phyloP scores from a whole-genome alignment of 2,113 vertebrate species.

The Oriolus oriolus region DNA sequence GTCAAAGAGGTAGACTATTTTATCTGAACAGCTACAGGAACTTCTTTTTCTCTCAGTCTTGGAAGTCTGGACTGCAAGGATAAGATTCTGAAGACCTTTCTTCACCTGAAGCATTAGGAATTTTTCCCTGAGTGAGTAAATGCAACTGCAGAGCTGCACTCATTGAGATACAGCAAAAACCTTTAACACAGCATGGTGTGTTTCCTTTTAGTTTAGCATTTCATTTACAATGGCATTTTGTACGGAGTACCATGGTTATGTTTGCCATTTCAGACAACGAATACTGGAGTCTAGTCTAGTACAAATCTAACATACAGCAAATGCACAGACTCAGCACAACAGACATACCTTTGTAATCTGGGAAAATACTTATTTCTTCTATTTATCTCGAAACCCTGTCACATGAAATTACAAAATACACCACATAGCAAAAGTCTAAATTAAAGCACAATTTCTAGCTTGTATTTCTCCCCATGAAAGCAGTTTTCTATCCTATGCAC shows the following conservation, averaged over 20 bases:
- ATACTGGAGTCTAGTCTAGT: not conserved
- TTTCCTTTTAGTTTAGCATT: not conserved
- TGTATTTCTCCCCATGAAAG: not conserved
- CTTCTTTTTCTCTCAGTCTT: not conserved
- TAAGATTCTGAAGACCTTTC: not conserved
- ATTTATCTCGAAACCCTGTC: not conserved
- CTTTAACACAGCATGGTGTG: not conserved
- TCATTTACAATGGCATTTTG: not conserved
- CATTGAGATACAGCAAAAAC: not conserved
- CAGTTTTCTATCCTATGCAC: not conserved
- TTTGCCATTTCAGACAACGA: not conserved
- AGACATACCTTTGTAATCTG: not conserved
- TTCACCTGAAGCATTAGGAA: not conserved
- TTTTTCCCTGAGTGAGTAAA: not conserved
- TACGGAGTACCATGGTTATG: not conserved
- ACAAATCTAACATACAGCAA: not conserved
- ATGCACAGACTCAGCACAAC: not conserved
- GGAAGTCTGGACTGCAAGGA: not conserved
- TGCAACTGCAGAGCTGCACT: not conserved
- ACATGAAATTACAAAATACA: not conserved
- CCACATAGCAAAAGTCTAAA: not conserved
- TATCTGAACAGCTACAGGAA: not conserved
- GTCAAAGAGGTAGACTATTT: not conserved
- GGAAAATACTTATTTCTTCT: not conserved
- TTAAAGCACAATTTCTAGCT: not conserved